Evolutionary conservation across 2,113 vertebrate genomes (phyloP), one percentile per base, ranked within the genome.

Genomic region (Macquaria ambigua): DNA sequence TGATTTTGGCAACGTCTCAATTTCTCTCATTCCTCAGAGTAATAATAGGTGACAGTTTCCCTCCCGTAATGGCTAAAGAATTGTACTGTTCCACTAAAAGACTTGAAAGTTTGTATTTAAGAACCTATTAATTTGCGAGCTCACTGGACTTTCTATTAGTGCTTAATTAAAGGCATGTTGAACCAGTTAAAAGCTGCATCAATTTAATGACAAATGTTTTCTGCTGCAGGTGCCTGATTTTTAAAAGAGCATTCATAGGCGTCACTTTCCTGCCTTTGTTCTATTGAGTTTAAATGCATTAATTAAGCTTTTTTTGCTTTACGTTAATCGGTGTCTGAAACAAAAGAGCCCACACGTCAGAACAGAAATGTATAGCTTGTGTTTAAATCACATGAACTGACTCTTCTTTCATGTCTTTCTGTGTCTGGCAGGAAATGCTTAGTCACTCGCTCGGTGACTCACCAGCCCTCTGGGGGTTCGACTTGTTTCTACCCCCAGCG

Each of bases 391-490:
- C 31, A 80, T 41, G 56, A 18, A n/a, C 68, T 53, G 56, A 56
- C 48, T 41, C n/a, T 20, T 46, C 21, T 41, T 77, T 79, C 53
- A 28, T 5, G 78, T 74, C 39, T 85, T 8, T 79, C 20, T 72
- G 63, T 9, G 37, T 59, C 28, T 81, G 39, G 43, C 79, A 90
- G 87, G 90, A 94, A 93, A 89, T 75, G 70, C 86, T 93, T 79
- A 94, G 87, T 92, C 91, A 93, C 25, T 66, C 1, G 1, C 67
- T 75, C 72, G 0, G 63, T 92, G 89, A 92, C 92, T 92, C 89
- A 93, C 50, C 43, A 4, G 8, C 23, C 25, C 77, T 71, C 75
- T 56, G 20, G 43, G 68, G 79, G 66, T 79, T 76, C 8, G 0
- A 14, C 50, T 76, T 58, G 50, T 86, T 85, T 88, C 77, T 64